These are phyloP conservation scores for Tenthredo mesomela DNA, from an alignment of 2,888 invertebrate genomes.

Conservation along the genomic window DNA sequence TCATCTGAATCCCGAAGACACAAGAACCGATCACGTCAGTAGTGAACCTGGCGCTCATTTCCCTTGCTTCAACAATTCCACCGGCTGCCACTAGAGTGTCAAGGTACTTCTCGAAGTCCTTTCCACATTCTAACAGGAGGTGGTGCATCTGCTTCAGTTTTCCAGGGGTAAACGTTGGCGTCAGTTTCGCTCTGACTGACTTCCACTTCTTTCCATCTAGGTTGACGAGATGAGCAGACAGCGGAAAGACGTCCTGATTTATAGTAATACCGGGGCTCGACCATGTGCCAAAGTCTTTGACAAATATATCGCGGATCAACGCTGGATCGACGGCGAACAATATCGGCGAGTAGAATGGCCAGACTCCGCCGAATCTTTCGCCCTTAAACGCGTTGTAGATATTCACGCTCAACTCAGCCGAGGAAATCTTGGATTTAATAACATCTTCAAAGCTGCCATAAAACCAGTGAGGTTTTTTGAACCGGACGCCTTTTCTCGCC, in stretches of 20 bases:
- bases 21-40: slow-evolving; percentile 77
- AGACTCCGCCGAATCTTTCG: slow-evolving; percentile 80
- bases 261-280: slow-evolving; percentile 83
- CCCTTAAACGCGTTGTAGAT: slow-evolving; percentile 41
- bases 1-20: slow-evolving; percentile 76
- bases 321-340: slow-evolving; percentile 82
- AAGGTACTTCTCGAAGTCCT: slow-evolving; percentile 79
- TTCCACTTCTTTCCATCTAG: slow-evolving; percentile 83
- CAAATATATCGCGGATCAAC: slow-evolving; percentile 81
- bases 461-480: background rate
- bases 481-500: slow-evolving; percentile 13
- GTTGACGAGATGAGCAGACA: slow-evolving; percentile 82
- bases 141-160: slow-evolving; percentile 85
- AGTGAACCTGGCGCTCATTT: slow-evolving; percentile 73
- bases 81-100: slow-evolving; percentile 70
- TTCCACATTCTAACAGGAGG: slow-evolving; percentile 81
- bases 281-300: slow-evolving; percentile 83
- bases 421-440: slow-evolving; percentile 80
- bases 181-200: slow-evolving; percentile 81
- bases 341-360: slow-evolving; percentile 82
- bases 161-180: slow-evolving; percentile 84
- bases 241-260: slow-evolving; percentile 82
- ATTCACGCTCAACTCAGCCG: slow-evolving; percentile 81
- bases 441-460: slow-evolving; percentile 83
- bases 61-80: slow-evolving; percentile 69